Evolutionary conservation across 1,140 invertebrate species (phyloP).

Genomic region (Drosophila eugracilis): DNA sequence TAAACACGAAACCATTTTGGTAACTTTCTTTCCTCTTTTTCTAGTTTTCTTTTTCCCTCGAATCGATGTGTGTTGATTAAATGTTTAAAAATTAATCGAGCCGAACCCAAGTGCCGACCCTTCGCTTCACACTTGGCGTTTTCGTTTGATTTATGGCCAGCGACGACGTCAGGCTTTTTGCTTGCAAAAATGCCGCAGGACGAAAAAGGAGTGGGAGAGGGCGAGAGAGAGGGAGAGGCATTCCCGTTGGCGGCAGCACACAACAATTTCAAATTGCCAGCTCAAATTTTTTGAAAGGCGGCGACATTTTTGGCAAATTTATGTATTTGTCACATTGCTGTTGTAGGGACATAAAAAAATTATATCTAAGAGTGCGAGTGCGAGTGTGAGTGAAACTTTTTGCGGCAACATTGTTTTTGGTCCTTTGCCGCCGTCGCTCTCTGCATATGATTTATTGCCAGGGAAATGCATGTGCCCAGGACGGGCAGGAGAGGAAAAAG

Average conservation of each 20-base stretch:
- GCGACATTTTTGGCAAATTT: slow-evolving; percentile 84
- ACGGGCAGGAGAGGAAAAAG: slow-evolving; percentile 17
- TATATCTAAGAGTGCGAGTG: slow-evolving; percentile 24
- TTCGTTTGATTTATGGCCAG: slow-evolving; percentile 68
- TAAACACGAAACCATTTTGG: slow-evolving; percentile 17
- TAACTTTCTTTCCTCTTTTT: neutral
- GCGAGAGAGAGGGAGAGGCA: slow-evolving; percentile 1
- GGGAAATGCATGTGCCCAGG: slow-evolving; percentile 74
- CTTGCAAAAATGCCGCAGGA: slow-evolving; percentile 56
- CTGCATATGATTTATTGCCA: slow-evolving; percentile 82
- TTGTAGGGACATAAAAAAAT: slow-evolving; percentile 50
- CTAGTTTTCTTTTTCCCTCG: neutral
- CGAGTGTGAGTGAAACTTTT: slow-evolving; percentile 47
- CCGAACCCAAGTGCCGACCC: neutral
- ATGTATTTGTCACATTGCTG: slow-evolving; percentile 80
- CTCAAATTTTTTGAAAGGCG: slow-evolving; percentile 82
- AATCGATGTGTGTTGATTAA: slow-evolving; percentile 44
- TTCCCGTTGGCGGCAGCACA: slow-evolving; percentile 1
- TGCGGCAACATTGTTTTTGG: slow-evolving; percentile 76
- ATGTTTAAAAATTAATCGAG: slow-evolving; percentile 69
- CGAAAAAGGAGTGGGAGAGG: too few relatives aligned
- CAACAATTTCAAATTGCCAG: slow-evolving; percentile 79
- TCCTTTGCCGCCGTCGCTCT: slow-evolving; percentile 72
- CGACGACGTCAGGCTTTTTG: slow-evolving; percentile 54
- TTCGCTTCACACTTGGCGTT: slow-evolving; percentile 32